Evolutionary conservation across 2,888 invertebrate species (phyloP).

Genomic region (Siphonodentalium dalli): DNA sequence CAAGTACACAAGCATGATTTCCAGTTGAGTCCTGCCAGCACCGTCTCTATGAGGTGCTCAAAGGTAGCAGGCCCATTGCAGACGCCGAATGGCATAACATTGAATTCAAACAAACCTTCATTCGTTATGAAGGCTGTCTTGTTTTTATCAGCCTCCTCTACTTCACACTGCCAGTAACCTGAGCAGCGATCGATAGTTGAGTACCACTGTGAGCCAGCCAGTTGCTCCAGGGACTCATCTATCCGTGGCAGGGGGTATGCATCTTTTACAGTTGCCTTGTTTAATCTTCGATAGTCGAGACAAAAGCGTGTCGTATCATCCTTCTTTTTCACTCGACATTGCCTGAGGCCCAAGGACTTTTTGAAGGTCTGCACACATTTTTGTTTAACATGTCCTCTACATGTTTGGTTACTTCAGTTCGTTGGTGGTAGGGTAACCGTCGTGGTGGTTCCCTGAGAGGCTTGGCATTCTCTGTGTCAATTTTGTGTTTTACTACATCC

Average conservation of each 20-base stretch:
- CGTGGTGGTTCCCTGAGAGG: slow-evolving; percentile 21
- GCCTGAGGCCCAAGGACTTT: slow-evolving; percentile 21
- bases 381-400: slow-evolving; percentile 16
- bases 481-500: slow-evolving; percentile 16
- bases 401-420: slow-evolving; percentile 20
- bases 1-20: no score
- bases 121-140: no score
- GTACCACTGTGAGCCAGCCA: no score
- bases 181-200: no score
- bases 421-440: slow-evolving; percentile 19
- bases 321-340: slow-evolving; percentile 28
- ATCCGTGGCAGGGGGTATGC: slow-evolving; percentile 28
- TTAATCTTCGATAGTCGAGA: slow-evolving; percentile 27
- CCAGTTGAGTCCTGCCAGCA: no score
- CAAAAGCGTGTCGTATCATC: slow-evolving; percentile 15
- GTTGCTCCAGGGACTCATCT: no score
- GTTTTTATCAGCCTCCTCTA: no score
- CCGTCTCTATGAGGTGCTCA: no score
- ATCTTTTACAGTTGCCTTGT: slow-evolving; percentile 21
- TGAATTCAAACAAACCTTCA: no score
- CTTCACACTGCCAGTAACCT: no score
- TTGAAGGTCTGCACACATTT: slow-evolving; percentile 21
- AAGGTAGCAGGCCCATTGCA: no score
- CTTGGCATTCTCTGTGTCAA: slow-evolving; percentile 9
- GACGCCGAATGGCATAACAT: no score